Conservation (phyloP, 1,140 invertebrate species). For the Mesaphorura yosii region DNA sequence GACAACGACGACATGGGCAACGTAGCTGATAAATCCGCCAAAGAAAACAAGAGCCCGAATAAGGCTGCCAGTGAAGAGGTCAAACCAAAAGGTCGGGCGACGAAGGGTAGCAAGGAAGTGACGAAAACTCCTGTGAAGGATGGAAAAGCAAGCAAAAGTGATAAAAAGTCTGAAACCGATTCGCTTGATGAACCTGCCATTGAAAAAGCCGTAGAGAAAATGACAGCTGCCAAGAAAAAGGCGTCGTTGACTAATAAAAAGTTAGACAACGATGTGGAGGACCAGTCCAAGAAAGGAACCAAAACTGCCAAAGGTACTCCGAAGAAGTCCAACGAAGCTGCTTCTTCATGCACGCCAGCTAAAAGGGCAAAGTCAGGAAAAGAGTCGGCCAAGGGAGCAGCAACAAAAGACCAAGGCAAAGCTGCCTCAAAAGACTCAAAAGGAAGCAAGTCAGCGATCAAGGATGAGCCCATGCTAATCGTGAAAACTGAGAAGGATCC, state of each 20-base stretch:
- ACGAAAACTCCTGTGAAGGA: conserved; percentile 23
- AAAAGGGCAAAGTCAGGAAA: no score
- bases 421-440: conserved; percentile 37
- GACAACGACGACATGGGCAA: neutral
- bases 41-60: conserved; percentile 19
- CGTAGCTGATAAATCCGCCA: conserved; percentile 14
- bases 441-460: conserved; percentile 42
- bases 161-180: conserved; percentile 27
- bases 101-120: conserved; percentile 8
- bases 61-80: conserved; percentile 1
- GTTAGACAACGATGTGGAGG: conserved; percentile 10
- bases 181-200: conserved; percentile 25
- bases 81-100: neutral
- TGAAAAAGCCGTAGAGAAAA: conserved; percentile 38
- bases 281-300: conserved; percentile 1
- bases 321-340: no score
- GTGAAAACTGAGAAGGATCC: conserved; percentile 19
- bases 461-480: conserved; percentile 39
- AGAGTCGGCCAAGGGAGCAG: conserved; percentile 8
- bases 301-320: conserved; percentile 16
- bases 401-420: conserved; percentile 26
- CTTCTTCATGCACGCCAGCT: no score
- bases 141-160: conserved; percentile 8
- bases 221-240: conserved; percentile 37
- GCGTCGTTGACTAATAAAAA: neutral